These are phyloP conservation scores for Seriola quinqueradiata DNA, from an alignment of 2,113 vertebrate species.

Conservation along the genomic window DNA sequence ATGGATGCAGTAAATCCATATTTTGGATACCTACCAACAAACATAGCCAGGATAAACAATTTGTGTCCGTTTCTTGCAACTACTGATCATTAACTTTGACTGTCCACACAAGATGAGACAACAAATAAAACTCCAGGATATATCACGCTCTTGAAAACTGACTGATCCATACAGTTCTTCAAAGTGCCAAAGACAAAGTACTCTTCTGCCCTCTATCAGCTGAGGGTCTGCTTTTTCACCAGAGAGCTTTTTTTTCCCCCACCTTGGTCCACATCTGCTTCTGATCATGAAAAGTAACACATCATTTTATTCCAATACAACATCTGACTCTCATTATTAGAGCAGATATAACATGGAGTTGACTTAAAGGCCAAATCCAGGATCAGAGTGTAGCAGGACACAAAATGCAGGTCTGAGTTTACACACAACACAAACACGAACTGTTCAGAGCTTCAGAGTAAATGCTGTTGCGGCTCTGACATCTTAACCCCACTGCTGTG, in stretches of 20 bases:
- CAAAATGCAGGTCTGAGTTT: conserved; percentile 61
- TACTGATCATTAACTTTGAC: background rate
- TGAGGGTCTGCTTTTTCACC: conserved; percentile 6
- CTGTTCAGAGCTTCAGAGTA: background rate
- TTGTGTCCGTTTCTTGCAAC: background rate
- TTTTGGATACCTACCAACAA: no score
- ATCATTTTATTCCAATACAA: conserved; percentile 31
- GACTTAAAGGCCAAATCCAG: conserved; percentile 49
- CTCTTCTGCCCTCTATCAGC: conserved; percentile 30
- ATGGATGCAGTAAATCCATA: no score
- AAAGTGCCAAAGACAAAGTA: background rate
- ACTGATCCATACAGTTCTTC: background rate
- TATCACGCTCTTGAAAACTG: background rate
- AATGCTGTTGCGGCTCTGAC: conserved; percentile 2
- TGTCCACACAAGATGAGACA: background rate
- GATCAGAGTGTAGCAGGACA: conserved; percentile 10
- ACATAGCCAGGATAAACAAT: no score
- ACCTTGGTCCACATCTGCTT: conserved; percentile 60
- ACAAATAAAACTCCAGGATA: background rate
- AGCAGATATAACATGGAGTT: conserved; percentile 33
- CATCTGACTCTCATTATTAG: conserved; percentile 46
- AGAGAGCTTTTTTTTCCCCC: conserved; percentile 2
- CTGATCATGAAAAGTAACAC: conserved; percentile 41
- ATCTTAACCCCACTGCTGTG: background rate
- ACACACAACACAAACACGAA: conserved; percentile 40